Evolutionary conservation across 2,888 invertebrate species (phyloP).

Genomic region (Megaustenia siamemsis): DNA sequence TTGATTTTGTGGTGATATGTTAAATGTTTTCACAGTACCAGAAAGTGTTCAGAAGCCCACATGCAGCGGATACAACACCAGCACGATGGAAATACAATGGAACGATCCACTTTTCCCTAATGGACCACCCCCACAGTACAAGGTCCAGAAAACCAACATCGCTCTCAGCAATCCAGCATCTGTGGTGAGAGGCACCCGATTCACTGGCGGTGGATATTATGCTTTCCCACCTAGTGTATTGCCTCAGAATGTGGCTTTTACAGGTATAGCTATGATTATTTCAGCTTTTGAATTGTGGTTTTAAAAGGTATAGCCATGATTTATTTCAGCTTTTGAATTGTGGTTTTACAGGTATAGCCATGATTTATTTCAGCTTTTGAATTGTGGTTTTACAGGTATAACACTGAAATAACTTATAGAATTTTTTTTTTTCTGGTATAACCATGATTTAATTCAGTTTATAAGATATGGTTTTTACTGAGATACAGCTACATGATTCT

Average conservation of each 20-base stretch:
- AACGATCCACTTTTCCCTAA: conserved; percentile 72
- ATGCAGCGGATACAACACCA: conserved; percentile 73
- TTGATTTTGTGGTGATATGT: too few relatives aligned
- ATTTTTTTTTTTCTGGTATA: too few relatives aligned
- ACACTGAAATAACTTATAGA: too few relatives aligned
- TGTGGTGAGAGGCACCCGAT: conserved; percentile 76
- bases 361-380: too few relatives aligned
- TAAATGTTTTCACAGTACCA: conserved; percentile 70
- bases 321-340: too few relatives aligned
- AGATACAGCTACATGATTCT: too few relatives aligned
- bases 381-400: too few relatives aligned
- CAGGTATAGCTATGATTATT: conserved; percentile 66
- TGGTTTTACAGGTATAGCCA: too few relatives aligned
- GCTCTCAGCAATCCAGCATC: conserved; percentile 77
- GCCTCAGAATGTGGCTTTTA: conserved; percentile 77
- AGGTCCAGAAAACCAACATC: conserved; percentile 72
- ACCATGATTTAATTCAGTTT: too few relatives aligned
- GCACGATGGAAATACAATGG: conserved; percentile 75
- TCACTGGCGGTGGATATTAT: conserved; percentile 78
- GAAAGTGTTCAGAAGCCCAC: conserved; percentile 67
- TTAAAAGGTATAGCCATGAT: background rate
- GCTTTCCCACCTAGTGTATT: conserved; percentile 74
- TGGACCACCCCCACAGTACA: conserved; percentile 76
- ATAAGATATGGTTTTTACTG: too few relatives aligned
- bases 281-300: background rate